Evolutionary conservation across 2,888 invertebrate species (phyloP).

Genomic region (Meloe dianella): DNA sequence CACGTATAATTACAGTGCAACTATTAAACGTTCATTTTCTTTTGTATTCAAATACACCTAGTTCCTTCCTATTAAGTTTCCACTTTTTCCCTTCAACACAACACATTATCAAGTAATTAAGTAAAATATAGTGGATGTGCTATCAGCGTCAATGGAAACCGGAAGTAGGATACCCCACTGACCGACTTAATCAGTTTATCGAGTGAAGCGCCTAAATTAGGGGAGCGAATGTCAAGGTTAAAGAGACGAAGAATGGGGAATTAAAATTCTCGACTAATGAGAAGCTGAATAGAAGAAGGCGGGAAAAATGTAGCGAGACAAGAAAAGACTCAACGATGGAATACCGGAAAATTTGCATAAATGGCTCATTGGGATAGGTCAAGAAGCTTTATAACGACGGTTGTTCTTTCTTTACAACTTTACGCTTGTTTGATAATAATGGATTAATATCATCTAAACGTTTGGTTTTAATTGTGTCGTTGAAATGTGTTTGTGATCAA

Average conservation of each 20-base stretch:
- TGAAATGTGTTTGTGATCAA: too few relatives aligned
- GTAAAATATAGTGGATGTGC: neutral
- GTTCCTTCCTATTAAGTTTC: neutral
- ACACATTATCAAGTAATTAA: neutral
- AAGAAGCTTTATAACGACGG: conserved; percentile 29
- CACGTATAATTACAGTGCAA: too few relatives aligned
- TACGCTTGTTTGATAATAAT: neutral
- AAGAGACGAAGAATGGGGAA: conserved; percentile 44
- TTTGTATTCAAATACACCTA: too few relatives aligned
- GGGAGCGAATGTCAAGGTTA: conserved; percentile 53
- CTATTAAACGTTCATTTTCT: too few relatives aligned
- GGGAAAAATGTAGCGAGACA: conserved; percentile 22
- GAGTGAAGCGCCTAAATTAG: conserved; percentile 46
- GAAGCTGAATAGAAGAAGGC: conserved; percentile 36
- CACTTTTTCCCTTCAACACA: too few relatives aligned
- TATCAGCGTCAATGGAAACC: conserved; percentile 8
- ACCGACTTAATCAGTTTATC: conserved; percentile 54
- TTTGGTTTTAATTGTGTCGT: neutral
- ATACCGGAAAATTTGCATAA: conserved; percentile 45
- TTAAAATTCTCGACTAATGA: conserved; percentile 45
- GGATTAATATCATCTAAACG: neutral
- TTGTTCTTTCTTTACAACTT: neutral
- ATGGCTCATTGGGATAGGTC: conserved; percentile 43
- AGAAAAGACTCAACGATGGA: conserved; percentile 15
- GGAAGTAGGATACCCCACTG: conserved; percentile 52